Conservation (phyloP, 2,113 vertebrate species). For the Grallaria varia region DNA sequence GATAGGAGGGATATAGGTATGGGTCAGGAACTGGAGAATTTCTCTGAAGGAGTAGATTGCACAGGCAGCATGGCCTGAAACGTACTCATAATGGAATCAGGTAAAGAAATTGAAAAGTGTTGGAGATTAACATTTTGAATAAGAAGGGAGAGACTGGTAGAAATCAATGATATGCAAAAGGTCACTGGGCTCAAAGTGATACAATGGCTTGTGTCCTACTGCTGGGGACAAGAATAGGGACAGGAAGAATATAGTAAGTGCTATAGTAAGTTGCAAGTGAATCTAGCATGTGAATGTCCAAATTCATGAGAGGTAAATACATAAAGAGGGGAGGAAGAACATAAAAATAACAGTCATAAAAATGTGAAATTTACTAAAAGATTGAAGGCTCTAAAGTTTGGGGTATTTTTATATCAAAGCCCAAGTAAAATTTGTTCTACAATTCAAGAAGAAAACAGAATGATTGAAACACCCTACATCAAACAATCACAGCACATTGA, state of each 20-base stretch:
- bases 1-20: background rate
- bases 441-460: background rate
- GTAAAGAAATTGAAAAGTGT: background rate
- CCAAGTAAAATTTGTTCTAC: background rate
- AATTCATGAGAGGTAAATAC: background rate
- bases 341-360: background rate
- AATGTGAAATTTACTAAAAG: background rate
- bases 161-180: background rate
- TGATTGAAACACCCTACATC: accelerated
- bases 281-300: background rate
- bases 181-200: background rate
- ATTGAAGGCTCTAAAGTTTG: background rate
- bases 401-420: background rate
- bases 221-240: background rate
- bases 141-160: background rate
- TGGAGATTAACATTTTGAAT: background rate
- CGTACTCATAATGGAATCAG: background rate
- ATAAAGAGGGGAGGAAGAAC: background rate
- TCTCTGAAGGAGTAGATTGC: background rate
- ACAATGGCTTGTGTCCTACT: background rate
- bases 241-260: background rate
- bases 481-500: background rate
- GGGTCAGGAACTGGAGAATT: background rate
- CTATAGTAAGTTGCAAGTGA: too few relatives aligned
- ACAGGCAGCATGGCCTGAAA: background rate